Evolutionary conservation across 2,113 vertebrate species (phyloP).

Genomic region (Sebastes fasciatus): DNA sequence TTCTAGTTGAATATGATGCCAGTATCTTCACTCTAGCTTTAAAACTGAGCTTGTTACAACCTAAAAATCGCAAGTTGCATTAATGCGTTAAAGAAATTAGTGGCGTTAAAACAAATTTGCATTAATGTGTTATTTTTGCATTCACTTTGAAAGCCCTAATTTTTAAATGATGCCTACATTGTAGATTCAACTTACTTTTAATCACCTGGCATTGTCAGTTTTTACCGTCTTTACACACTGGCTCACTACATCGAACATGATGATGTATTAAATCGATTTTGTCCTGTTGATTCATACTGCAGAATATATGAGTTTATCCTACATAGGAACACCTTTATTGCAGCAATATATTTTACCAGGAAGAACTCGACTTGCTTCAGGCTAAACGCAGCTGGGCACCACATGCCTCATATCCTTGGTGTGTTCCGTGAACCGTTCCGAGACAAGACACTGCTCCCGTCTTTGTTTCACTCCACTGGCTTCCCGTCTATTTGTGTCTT

Average conservation of each 20-base stretch:
- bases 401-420: constrained; percentile 68
- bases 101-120: no score
- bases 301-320: constrained; percentile 18
- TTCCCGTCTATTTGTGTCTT: constrained; percentile 58
- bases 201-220: not conserved
- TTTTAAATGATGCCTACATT: not conserved
- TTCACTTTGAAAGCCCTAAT: no score
- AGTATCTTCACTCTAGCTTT: no score
- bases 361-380: constrained; percentile 43
- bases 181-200: not conserved
- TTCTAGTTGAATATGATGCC: no score
- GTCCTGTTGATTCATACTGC: constrained; percentile 5
- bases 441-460: constrained; percentile 50
- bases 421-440: constrained; percentile 31
- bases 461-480: constrained; percentile 48
- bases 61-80: no score
- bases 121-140: no score
- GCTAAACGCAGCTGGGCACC: constrained; percentile 74
- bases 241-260: constrained; percentile 1
- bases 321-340: constrained; percentile 38
- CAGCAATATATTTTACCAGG: constrained; percentile 40
- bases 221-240: not conserved
- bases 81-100: no score
- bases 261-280: not conserved
- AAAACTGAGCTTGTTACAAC: no score